phyloP scores from a whole-genome alignment of 2,888 invertebrate species.

The Eurois occulta region DNA sequence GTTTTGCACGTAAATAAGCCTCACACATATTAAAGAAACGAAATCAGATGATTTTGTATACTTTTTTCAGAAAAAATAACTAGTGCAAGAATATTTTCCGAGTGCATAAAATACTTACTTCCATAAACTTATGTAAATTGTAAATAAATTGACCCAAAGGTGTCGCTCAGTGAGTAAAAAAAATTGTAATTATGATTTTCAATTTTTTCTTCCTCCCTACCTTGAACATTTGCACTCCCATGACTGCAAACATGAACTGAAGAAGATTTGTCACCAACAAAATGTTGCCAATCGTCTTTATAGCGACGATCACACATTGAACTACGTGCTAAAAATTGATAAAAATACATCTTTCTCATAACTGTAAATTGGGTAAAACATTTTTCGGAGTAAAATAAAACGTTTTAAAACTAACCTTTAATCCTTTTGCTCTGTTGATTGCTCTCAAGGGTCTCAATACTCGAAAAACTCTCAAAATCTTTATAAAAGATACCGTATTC shows the following conservation, averaged over 20 bases:
- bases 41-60: slow-evolving; percentile 77
- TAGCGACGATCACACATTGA: slow-evolving; percentile 99
- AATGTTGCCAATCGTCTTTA: slow-evolving; percentile 99
- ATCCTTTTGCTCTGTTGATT: slow-evolving; percentile 99
- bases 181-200: slow-evolving; percentile 56
- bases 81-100: slow-evolving; percentile 60
- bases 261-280: slow-evolving; percentile 99
- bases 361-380: slow-evolving; percentile 9
- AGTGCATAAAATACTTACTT: slow-evolving; percentile 79
- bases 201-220: slow-evolving; percentile 91
- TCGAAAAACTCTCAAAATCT: slow-evolving; percentile 98
- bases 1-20: slow-evolving; percentile 76
- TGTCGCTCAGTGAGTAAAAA: slow-evolving; percentile 76
- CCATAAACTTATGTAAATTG: slow-evolving; percentile 64
- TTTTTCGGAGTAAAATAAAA: background rate
- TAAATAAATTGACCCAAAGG: slow-evolving; percentile 85
- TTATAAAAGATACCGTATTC: slow-evolving; percentile 97
- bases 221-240: slow-evolving; percentile 99
- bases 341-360: slow-evolving; percentile 63
- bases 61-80: slow-evolving; percentile 57
- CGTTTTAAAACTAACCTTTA: slow-evolving; percentile 94
- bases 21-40: slow-evolving; percentile 81
- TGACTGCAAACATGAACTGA: slow-evolving; percentile 99
- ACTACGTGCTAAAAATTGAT: slow-evolving; percentile 97
- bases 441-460: slow-evolving; percentile 99